Conservation (phyloP, 1,140 invertebrate genomes). For the Eufriesea mexicana region DNA sequence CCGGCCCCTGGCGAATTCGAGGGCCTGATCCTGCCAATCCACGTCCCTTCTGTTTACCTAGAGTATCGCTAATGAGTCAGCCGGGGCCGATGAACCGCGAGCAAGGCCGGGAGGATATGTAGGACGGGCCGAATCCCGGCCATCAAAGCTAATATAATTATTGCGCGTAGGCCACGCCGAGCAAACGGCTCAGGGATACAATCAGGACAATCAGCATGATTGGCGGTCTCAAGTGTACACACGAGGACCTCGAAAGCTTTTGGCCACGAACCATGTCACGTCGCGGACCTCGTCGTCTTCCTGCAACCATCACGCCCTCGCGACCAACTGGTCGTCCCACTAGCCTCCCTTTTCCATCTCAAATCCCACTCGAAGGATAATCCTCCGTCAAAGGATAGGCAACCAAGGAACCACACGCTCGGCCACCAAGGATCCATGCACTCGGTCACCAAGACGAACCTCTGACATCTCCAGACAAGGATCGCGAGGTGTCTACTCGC, state of each 20-base stretch:
- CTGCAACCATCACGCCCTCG: not conserved
- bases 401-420: no score
- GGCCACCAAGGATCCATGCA: no score
- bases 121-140: conserved; percentile 50
- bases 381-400: no score
- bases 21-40: conserved; percentile 30
- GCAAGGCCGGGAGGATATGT: conserved; percentile 34
- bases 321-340: no score
- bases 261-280: conserved; percentile 46
- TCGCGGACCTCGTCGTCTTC: conserved; percentile 38
- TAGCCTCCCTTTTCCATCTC: not conserved
- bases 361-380: no score
- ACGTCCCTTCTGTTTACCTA: conserved; percentile 57
- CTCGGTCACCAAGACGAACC: no score
- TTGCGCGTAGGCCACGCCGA: conserved; percentile 64
- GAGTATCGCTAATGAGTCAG: conserved; percentile 69
- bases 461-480: not conserved
- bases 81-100: conserved; percentile 60
- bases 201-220: conserved; percentile 75
- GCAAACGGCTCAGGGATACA: conserved; percentile 71
- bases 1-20: not conserved
- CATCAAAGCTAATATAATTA: conserved; percentile 76
- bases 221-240: conserved; percentile 72
- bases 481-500: not conserved
- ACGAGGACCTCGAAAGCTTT: conserved; percentile 63